A percentile compares a stretch with the other conserved stretches of the same genome.
Conservation (phyloP, 2,797 vertebrate genomes). For the Garrulus glandarius region DNA sequence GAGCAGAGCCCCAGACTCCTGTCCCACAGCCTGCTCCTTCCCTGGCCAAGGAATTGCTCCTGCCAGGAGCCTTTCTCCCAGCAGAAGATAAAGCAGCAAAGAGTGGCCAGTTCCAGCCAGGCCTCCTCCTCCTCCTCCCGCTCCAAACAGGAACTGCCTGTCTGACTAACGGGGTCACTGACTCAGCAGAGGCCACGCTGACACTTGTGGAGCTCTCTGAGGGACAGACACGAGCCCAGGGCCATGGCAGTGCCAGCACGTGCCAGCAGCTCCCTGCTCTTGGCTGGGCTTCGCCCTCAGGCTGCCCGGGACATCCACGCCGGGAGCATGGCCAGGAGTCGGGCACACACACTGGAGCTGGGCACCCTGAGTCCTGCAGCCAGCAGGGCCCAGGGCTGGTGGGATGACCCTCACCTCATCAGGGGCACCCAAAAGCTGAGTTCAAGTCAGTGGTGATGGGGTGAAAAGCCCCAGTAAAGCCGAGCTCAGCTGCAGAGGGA, state of each 20-base stretch:
- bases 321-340: fast-evolving
- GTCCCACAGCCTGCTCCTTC: not conserved
- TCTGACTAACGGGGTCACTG: not conserved
- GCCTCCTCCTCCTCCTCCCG: not conserved
- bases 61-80: not conserved
- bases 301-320: not conserved
- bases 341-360: not conserved
- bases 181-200: not conserved
- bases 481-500: not conserved
- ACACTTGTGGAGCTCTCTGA: not conserved
- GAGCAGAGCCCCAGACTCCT: not conserved
- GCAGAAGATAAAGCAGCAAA: not conserved
- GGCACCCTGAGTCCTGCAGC: fast-evolving
- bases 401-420: not conserved
- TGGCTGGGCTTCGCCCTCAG: not conserved
- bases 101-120: not conserved
- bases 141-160: not conserved
- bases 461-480: not conserved
- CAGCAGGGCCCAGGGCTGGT: not conserved
- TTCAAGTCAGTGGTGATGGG: fast-evolving
- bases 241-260: not conserved
- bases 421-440: not conserved
- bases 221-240: not conserved
- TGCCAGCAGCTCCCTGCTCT: not conserved
- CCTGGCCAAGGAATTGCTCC: not conserved